Percentiles rank a stretch among this genome's conserved stretches.
Evolutionary conservation across 2,797 vertebrate genomes (phyloP).

Genomic region (Myotis pilosus): DNA sequence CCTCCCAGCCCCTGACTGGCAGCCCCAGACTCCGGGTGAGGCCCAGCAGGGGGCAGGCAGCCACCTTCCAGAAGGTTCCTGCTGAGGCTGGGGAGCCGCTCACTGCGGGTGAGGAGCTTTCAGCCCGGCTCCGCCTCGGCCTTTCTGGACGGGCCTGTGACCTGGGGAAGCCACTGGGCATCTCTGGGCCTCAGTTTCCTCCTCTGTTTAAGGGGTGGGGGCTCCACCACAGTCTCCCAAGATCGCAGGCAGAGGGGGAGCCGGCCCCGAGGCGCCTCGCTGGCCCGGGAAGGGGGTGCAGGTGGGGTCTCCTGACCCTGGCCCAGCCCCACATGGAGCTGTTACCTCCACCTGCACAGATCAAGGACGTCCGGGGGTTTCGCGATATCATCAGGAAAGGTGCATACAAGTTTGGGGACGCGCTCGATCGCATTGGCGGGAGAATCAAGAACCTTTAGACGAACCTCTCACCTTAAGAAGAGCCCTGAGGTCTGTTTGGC

Average conservation of each 20-base stretch:
- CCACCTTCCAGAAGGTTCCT: not conserved
- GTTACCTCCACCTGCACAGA: not conserved
- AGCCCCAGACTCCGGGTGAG: not conserved
- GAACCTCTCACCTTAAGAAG: too few species aligned
- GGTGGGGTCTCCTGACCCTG: not conserved
- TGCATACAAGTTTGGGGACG: too few species aligned
- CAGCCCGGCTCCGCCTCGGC: not conserved
- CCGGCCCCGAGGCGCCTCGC: not conserved
- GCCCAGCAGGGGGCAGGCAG: not conserved
- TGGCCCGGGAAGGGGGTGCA: not conserved
- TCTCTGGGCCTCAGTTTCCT: not conserved
- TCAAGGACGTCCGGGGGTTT: rapidly evolving
- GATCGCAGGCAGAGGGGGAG: not conserved
- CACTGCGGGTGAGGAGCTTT: not conserved
- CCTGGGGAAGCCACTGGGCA: not conserved
- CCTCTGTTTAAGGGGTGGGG: not conserved
- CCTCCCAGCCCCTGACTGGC: not conserved
- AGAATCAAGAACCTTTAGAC: not conserved
- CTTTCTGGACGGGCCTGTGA: not conserved
- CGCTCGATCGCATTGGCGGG: too few species aligned
- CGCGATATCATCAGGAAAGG: too few species aligned
- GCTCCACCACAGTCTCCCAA: not conserved
- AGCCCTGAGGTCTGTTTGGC: too few species aligned
- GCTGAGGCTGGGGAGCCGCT: not conserved
- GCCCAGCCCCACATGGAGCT: not conserved